Evolutionary conservation across 2,113 vertebrate genomes (phyloP), one percentile per base, ranked within the genome.

Genomic region (Cynopterus brachyotis): DNA sequence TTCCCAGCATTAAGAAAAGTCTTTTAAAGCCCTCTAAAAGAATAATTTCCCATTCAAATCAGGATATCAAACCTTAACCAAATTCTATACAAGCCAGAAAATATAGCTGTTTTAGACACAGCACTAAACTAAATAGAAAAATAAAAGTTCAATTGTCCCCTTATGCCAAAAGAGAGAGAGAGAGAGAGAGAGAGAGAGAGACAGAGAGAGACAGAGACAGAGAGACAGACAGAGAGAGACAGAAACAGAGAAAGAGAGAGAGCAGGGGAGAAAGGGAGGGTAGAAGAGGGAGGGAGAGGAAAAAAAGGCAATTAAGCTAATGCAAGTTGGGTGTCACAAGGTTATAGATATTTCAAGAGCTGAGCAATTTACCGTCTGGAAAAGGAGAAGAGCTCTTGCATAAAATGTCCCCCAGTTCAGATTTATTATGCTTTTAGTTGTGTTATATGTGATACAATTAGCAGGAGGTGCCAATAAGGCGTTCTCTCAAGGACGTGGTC

Each of bases 391-490:
- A 99, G 98, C 98, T 98, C 99, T 99, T 99, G 99, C 99, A 99
- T 99, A 99, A 99, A 99, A 99, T 98, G 98, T 99, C 99, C 98
- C 95, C 98, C 98, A 98, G 97, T 98, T 98, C 98, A 99, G 99
- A 99, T 99, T 99, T 99, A 99, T 99, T 99, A 99, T 98, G 99
- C 99, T 99, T 99, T 99, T 99, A 99, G 99, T 99, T 99, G 99
- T 98, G 98, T 99, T 99, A 99, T 99, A 99, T 99, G 99, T 99
- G 99, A 99, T 99, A 99, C 99, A 99, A 99, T 99, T 99, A 99
- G 99, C 98, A 98, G 97, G 98, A 99, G 99, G 99, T 99, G 99
- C 99, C 99, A 99, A 99, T 99, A 99, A 99, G 99, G 97, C 98
- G 89, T 98, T 98, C 98, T 99, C 98, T 99, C 99, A 99, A 99